Conservation (phyloP, 2,113 vertebrate genomes). For the Sialia sialis region DNA sequence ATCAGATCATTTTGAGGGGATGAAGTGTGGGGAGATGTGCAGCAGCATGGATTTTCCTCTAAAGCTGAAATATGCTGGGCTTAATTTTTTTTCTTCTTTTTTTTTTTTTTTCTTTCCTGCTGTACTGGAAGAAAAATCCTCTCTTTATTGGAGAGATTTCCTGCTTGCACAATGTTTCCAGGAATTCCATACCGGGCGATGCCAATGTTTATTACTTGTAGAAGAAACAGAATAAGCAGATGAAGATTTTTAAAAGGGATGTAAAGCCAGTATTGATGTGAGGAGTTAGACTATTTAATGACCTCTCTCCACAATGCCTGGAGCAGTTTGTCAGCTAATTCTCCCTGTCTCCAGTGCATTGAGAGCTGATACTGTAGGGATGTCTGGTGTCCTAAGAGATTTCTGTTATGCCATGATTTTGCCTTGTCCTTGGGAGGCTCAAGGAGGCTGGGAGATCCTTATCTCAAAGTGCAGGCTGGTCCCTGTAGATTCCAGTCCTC, state of each 20-base stretch:
- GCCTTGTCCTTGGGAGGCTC: background rate
- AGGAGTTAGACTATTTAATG: background rate
- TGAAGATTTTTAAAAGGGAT: background rate
- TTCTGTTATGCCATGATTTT: background rate
- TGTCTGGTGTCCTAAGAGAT: background rate
- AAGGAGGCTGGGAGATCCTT: background rate
- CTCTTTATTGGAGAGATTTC: constrained; percentile 61
- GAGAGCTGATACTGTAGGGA: background rate
- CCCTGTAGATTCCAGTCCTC: background rate
- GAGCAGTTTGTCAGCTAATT: background rate
- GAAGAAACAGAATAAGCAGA: constrained; percentile 51
- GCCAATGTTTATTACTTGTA: constrained; percentile 64
- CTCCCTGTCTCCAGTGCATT: background rate
- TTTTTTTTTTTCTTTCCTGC: background rate
- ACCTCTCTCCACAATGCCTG: background rate
- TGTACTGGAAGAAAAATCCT: constrained; percentile 18
- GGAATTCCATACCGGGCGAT: constrained; percentile 35
- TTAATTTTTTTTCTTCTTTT: background rate
- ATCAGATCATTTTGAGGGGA: background rate
- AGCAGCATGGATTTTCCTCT: background rate
- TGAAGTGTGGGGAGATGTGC: background rate
- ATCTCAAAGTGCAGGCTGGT: background rate
- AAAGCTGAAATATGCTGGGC: constrained; percentile 2
- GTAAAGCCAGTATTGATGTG: background rate
- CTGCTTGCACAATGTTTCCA: constrained; percentile 68